Conservation (phyloP, 2,888 invertebrate species). For the Melanargia galathea region DNA sequence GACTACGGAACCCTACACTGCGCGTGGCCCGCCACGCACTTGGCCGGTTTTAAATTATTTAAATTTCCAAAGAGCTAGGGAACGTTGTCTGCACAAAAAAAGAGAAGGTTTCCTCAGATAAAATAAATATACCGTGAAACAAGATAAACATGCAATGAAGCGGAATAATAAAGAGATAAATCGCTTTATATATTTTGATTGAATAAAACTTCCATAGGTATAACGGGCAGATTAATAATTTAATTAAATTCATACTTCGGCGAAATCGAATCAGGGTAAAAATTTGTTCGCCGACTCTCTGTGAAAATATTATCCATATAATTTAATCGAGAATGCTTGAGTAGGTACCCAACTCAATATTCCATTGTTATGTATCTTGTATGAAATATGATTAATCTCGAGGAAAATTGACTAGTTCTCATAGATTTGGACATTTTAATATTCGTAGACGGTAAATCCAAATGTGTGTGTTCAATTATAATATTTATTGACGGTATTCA, state of each 20-base stretch:
- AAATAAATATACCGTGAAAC: neutral
- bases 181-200: constrained; percentile 5
- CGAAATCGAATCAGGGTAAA: constrained; percentile 19
- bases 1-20: no score
- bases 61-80: no score
- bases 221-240: constrained; percentile 16
- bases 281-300: constrained; percentile 19
- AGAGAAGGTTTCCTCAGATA: no score
- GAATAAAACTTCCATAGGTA: neutral
- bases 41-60: no score
- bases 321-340: constrained; percentile 22
- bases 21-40: no score
- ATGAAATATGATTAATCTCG: constrained; percentile 7
- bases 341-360: constrained; percentile 19
- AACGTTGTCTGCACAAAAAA: no score
- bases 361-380: constrained; percentile 25
- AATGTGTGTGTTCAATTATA: neutral
- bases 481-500: neutral
- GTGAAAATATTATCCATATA: constrained; percentile 15
- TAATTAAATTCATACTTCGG: constrained; percentile 14
- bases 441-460: neutral
- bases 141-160: neutral
- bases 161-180: neutral
- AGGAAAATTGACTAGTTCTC: constrained; percentile 17
- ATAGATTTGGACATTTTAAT: constrained; percentile 11